Conservation (phyloP, 2,797 vertebrate genomes). For the Microctenopoma lineatum region DNA sequence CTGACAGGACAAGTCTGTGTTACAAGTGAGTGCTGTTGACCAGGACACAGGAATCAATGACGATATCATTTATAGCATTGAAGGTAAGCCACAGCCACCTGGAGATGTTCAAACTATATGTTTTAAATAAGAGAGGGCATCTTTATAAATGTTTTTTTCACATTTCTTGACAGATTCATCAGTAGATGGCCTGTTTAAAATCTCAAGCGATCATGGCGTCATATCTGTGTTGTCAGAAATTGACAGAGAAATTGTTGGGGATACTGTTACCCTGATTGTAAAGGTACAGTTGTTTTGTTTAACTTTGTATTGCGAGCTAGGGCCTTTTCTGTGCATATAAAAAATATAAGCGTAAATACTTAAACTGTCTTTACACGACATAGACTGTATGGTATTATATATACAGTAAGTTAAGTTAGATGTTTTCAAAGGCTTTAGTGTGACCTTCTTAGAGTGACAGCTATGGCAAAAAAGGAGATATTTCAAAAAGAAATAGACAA, state of each 20-base stretch:
- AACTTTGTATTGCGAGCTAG: neutral
- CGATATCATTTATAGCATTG: slow-evolving; percentile 82
- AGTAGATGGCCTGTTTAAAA: slow-evolving; percentile 74
- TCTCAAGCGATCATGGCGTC: slow-evolving; percentile 64
- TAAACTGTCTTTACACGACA: no score
- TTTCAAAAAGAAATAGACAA: neutral
- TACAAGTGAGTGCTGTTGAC: slow-evolving; percentile 86
- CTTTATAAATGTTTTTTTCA: neutral
- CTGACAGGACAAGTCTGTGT: slow-evolving; percentile 79
- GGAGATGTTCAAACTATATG: neutral
- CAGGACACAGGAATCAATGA: slow-evolving; percentile 87
- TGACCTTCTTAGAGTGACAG: no score
- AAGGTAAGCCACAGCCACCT: slow-evolving; percentile 78
- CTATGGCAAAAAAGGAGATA: neutral
- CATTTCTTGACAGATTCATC: slow-evolving; percentile 58
- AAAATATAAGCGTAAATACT: no score
- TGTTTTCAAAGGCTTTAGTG: no score
- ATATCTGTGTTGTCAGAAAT: slow-evolving; percentile 79
- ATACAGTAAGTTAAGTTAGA: no score
- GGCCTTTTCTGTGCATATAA: no score
- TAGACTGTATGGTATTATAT: no score
- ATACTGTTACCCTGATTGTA: slow-evolving; percentile 82
- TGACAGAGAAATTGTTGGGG: slow-evolving; percentile 86
- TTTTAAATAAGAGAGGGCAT: neutral
- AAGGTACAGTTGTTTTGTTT: slow-evolving; percentile 72